phyloP scores from a whole-genome alignment of 2,888 invertebrate species.

The Napeogenes inachia region DNA sequence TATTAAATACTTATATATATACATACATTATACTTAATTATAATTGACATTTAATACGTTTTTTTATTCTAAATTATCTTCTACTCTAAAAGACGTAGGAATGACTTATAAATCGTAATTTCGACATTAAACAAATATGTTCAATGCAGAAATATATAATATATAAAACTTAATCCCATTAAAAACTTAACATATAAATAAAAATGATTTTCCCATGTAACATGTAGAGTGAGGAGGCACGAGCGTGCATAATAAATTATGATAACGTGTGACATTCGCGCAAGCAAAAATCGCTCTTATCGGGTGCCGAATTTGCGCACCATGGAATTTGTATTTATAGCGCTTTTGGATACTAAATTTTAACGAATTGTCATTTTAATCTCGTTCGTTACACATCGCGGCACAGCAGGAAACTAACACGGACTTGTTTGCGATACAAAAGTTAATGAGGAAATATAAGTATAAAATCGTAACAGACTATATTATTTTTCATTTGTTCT shows the following conservation, averaged over 20 bases:
- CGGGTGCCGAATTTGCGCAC: slow-evolving; percentile 43
- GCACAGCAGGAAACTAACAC: slow-evolving; percentile 24
- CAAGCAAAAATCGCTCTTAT: slow-evolving; percentile 48
- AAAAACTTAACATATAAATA: slow-evolving; percentile 25
- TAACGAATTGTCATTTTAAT: slow-evolving; percentile 37
- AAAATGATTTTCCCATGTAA: slow-evolving; percentile 26
- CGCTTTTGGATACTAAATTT: slow-evolving; percentile 33
- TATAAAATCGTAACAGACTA: neutral
- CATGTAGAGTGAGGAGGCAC: slow-evolving; percentile 36
- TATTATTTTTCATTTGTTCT: neutral
- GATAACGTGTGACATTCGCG: slow-evolving; percentile 44
- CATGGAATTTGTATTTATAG: slow-evolving; percentile 34
- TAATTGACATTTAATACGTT: too few relatives aligned
- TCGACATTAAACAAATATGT: too few relatives aligned
- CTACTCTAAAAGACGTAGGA: too few relatives aligned
- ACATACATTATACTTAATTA: too few relatives aligned
- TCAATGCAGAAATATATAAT: neutral
- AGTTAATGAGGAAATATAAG: neutral
- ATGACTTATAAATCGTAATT: too few relatives aligned
- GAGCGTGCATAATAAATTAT: slow-evolving; percentile 48
- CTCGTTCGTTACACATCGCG: slow-evolving; percentile 29
- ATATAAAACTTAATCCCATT: slow-evolving; percentile 14
- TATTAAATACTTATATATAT: too few relatives aligned
- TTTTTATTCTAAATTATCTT: too few relatives aligned
- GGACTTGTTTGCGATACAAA: neutral